Percentiles rank a stretch among this genome's conserved stretches.
These are phyloP conservation scores for Agrypnia vestita DNA, from an alignment of 1,140 invertebrate species.

Conservation along the genomic window DNA sequence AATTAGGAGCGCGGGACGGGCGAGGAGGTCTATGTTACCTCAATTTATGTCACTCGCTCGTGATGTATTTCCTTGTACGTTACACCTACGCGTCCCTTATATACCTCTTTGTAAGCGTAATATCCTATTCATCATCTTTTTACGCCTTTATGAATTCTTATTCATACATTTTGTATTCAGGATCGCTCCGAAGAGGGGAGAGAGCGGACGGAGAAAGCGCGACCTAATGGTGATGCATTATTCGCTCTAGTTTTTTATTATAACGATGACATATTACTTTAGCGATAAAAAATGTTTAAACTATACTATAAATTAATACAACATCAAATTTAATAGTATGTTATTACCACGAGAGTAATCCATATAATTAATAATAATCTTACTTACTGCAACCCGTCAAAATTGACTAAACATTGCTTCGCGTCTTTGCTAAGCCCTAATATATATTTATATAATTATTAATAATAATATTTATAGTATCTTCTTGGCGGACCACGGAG, in stretches of 20 bases:
- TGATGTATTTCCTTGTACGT: slow-evolving; percentile 56
- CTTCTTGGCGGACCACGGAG: no score
- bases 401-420: no score
- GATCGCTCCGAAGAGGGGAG: slow-evolving; percentile 41
- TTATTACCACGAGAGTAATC: no score
- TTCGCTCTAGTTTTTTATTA: slow-evolving; percentile 33
- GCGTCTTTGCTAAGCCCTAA: no score
- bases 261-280: slow-evolving; percentile 30
- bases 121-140: slow-evolving; percentile 62
- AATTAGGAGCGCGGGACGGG: slow-evolving; percentile 59
- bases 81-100: slow-evolving; percentile 54
- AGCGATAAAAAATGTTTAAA: slow-evolving; percentile 8
- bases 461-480: no score
- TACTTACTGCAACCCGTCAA: no score
- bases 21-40: slow-evolving; percentile 55
- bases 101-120: slow-evolving; percentile 50
- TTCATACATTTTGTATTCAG: slow-evolving; percentile 57
- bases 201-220: slow-evolving; percentile 17
- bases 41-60: slow-evolving; percentile 60
- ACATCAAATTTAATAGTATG: neutral
- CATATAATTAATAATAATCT: no score
- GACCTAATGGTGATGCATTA: slow-evolving; percentile 47
- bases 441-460: no score
- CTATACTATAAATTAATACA: neutral
- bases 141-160: slow-evolving; percentile 60